A percentile compares a stretch with the other conserved stretches of the same genome.
Conservation (phyloP, 2,113 vertebrate species). For the Gallinago media region DNA sequence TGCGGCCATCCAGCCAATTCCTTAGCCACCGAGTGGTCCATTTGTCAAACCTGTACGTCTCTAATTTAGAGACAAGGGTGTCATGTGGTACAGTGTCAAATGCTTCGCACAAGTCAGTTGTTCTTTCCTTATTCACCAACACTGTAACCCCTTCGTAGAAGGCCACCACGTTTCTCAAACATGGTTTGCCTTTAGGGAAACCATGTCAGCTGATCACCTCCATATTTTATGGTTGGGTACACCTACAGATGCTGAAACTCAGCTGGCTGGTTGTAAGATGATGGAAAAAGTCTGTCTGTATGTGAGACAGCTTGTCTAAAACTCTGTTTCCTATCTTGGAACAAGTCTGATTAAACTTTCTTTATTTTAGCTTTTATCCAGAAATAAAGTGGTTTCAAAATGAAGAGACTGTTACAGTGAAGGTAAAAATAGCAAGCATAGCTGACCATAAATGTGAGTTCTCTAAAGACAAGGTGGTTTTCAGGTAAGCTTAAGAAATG, state of each 20-base stretch:
- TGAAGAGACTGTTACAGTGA: constrained; percentile 63
- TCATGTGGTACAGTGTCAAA: neutral
- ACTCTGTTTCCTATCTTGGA: neutral
- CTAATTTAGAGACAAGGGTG: neutral
- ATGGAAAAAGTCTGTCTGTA: neutral
- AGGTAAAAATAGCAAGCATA: constrained; percentile 54
- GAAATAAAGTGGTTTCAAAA: constrained; percentile 82
- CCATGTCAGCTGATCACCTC: neutral
- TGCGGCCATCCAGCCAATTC: neutral
- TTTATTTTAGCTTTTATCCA: constrained; percentile 73
- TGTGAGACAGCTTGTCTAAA: neutral
- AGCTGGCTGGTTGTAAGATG: neutral
- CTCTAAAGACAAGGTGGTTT: constrained; percentile 69
- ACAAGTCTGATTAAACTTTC: neutral
- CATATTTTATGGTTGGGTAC: neutral
- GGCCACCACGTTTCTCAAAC: neutral
- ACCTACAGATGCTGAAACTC: neutral
- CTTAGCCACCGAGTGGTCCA: neutral
- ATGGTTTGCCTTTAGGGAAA: neutral
- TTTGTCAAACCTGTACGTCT: neutral
- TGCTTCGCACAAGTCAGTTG: neutral
- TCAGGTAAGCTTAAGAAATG: constrained; percentile 73
- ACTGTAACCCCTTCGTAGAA: neutral
- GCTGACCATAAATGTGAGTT: constrained; percentile 69
- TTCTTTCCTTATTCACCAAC: neutral